Conservation (phyloP, 2,113 vertebrate species). For the Trogon surrucura region DNA sequence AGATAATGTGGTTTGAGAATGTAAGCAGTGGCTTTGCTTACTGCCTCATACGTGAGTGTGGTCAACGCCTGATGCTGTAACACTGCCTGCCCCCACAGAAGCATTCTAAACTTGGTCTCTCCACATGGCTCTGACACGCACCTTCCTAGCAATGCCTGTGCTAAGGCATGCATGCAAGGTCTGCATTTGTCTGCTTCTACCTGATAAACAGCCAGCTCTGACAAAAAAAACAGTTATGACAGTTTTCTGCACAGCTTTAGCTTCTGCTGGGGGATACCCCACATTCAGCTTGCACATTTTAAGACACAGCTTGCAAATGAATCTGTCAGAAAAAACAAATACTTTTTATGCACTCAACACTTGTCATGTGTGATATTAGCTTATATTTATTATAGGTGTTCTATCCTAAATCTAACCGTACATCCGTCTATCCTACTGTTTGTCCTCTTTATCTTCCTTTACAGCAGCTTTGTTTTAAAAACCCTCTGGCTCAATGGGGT, state of each 20-base stretch:
- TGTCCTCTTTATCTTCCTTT: not conserved
- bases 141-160: not conserved
- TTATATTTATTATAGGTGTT: not conserved
- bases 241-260: not conserved
- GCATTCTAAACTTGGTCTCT: not conserved
- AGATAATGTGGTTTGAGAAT: not conserved
- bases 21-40: not conserved
- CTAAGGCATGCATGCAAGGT: not conserved
- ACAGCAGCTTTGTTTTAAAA: not conserved
- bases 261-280: not conserved
- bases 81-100: not conserved
- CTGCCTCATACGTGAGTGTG: rapidly evolving
- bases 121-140: not conserved
- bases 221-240: not conserved
- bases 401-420: not conserved
- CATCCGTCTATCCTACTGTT: not conserved
- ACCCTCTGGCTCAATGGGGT: not conserved
- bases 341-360: not conserved
- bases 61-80: not conserved
- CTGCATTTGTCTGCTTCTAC: not conserved
- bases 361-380: not conserved
- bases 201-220: not conserved
- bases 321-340: not conserved
- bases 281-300: not conserved
- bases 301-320: not conserved